Base-by-base conservation (phyloP, 1,140 invertebrate genomes). In the Wiebesia pumilae region DNA sequence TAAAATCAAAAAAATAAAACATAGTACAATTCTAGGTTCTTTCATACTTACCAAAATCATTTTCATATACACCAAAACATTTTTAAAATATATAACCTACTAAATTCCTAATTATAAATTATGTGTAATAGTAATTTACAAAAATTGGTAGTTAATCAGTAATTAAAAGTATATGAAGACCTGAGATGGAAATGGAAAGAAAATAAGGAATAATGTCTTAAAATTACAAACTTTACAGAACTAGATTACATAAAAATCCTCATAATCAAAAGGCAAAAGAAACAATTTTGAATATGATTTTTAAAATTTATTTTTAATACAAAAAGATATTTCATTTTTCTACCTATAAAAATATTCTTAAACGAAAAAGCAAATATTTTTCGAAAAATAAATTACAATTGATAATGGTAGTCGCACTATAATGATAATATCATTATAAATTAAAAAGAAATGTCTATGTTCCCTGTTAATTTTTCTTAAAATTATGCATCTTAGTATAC, bases 231-330 rank as follows among this genome's bases (percentile, higher is more conserved):
- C 35, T 51, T 79, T 80, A 62, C 33, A 80, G n/a, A 78, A 47
- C 21, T 3, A 19, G 43, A 6, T 82, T 71, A 38, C 33, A 71
- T 24, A 51, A 27, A 47, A 30, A 69, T 12, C 16, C 16, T 30
- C 9, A 12, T 10, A 67, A 38, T 47, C 6, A 30, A 54, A n/a
- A 75, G 30, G 35, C 40, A 78, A 84, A 73, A 16, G n/a, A 69
- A 73, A 75, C 35, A 47, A 24, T 79, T 16, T 6, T 69, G 3
- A 35, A 40, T 0, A 85, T 79, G 24, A 35, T 80, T 81, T 81
- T 40, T n/a, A 85, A 33, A 0, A 71, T 80, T 80, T 85, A 54
- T 85, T 80, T 27, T 54, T 19, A 84, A 81, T 81, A 81, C 43
- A 85, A 58, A 71, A 58, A 3, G 16, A 12, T 30, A 40, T 58